Conservation (phyloP, 2,888 invertebrate genomes). For the Agrochola circellaris region DNA sequence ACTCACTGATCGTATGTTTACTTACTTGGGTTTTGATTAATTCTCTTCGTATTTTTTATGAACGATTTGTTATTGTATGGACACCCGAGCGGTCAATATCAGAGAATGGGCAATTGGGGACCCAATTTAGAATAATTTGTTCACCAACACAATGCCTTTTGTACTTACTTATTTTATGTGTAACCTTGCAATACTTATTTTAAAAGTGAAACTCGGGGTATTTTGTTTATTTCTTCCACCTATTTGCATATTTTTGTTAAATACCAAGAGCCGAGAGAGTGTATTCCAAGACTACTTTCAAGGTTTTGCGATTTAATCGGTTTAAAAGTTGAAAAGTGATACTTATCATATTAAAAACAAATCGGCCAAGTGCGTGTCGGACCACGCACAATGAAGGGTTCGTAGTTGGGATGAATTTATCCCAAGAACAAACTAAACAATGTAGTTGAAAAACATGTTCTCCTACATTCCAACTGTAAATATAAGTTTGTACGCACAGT, state of each 20-base stretch:
- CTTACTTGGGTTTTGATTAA: neutral
- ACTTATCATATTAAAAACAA: neutral
- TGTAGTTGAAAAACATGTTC: too few species aligned
- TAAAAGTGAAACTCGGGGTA: neutral
- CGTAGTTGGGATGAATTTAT: too few species aligned
- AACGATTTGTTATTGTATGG: neutral
- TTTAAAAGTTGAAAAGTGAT: conserved; percentile 16
- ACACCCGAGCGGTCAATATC: neutral
- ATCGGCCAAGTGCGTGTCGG: too few species aligned
- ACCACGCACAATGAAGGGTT: too few species aligned
- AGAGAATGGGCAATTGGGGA: conserved; percentile 7
- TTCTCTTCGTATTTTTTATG: neutral
- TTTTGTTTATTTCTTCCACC: neutral
- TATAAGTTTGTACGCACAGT: too few species aligned
- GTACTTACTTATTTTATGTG: too few species aligned
- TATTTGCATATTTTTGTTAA: conserved; percentile 12
- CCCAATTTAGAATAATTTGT: conserved; percentile 19
- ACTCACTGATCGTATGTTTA: neutral
- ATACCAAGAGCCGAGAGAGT: neutral
- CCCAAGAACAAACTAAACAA: too few species aligned
- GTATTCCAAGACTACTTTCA: conserved; percentile 18
- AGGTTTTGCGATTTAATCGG: conserved; percentile 24
- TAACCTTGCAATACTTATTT: conserved; percentile 6
- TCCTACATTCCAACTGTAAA: too few species aligned
- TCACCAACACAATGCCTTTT: neutral